Percentiles rank a stretch among this genome's conserved stretches.
These are phyloP conservation scores for Nephotettix cincticeps DNA, from an alignment of 1,140 invertebrate genomes.

Conservation along the genomic window DNA sequence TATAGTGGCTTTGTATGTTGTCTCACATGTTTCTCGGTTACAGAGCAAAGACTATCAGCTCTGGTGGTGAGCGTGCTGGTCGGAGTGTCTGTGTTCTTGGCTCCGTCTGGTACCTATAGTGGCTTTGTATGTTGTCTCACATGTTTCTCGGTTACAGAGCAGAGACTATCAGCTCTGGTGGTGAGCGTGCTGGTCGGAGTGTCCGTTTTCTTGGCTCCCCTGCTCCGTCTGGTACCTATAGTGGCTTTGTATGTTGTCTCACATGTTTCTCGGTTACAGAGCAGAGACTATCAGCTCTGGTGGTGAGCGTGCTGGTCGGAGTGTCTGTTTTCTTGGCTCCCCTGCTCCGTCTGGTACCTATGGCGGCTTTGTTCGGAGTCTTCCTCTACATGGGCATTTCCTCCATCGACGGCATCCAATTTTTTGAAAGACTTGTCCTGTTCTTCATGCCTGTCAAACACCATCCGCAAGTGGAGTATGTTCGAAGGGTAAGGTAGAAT, in stretches of 20 bases:
- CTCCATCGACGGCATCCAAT: conserved; percentile 87
- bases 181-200: conserved; percentile 76
- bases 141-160: conserved; percentile 70
- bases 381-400: conserved; percentile 97
- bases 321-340: conserved; percentile 80
- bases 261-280: conserved; percentile 66
- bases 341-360: conserved; percentile 79
- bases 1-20: conserved; percentile 91
- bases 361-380: conserved; percentile 93
- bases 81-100: conserved; percentile 81
- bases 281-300: conserved; percentile 73
- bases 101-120: conserved; percentile 88
- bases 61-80: conserved; percentile 72
- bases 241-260: conserved; percentile 94
- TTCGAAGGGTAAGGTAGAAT: conserved; percentile 66
- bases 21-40: no score
- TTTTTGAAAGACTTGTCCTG: conserved; percentile 80
- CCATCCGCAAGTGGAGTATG: conserved; percentile 81
- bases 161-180: conserved; percentile 72
- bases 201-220: conserved; percentile 78
- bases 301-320: conserved; percentile 75
- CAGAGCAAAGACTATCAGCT: conserved; percentile 78
- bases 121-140: conserved; percentile 93
- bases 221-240: conserved; percentile 84
- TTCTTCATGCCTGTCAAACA: conserved; percentile 94